Conservation (phyloP, 2,888 invertebrate species). For the Lottia scabra region DNA sequence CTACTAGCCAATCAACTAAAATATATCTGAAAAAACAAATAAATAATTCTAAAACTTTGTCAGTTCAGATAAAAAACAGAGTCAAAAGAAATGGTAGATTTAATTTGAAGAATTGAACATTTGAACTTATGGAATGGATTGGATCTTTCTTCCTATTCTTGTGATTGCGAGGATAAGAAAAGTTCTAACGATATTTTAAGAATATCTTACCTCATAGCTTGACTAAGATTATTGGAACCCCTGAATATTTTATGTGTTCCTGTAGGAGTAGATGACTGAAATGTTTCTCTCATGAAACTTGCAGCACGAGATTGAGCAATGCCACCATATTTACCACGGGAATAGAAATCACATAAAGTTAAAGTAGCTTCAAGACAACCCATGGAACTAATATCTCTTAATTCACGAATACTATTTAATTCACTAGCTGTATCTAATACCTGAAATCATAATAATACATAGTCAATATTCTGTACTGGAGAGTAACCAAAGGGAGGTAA, state of each 20-base stretch:
- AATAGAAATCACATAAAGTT: constrained; percentile 57
- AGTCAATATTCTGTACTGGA: no score
- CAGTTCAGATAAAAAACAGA: no score
- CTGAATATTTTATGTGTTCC: constrained; percentile 53
- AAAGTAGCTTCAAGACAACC: constrained; percentile 54
- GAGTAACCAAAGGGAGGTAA: no score
- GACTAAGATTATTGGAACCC: constrained; percentile 54
- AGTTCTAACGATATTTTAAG: no score
- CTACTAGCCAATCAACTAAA: constrained; percentile 68
- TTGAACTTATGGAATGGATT: no score
- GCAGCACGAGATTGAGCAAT: constrained; percentile 50
- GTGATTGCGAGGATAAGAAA: no score
- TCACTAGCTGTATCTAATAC: constrained; percentile 46
- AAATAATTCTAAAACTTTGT: not conserved
- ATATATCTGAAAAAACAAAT: constrained; percentile 56
- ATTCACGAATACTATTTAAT: constrained; percentile 56
- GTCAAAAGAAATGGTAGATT: not conserved
- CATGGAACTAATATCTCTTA: constrained; percentile 55
- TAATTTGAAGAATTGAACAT: no score
- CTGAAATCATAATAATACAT: constrained; percentile 26
- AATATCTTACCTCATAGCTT: constrained; percentile 60
- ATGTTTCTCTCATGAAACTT: constrained; percentile 51
- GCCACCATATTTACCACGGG: constrained; percentile 56
- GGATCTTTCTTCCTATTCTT: no score
- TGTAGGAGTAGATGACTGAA: constrained; percentile 55